Base-by-base conservation (phyloP, 2,888 invertebrate species). In the Phortica okadai region DNA sequence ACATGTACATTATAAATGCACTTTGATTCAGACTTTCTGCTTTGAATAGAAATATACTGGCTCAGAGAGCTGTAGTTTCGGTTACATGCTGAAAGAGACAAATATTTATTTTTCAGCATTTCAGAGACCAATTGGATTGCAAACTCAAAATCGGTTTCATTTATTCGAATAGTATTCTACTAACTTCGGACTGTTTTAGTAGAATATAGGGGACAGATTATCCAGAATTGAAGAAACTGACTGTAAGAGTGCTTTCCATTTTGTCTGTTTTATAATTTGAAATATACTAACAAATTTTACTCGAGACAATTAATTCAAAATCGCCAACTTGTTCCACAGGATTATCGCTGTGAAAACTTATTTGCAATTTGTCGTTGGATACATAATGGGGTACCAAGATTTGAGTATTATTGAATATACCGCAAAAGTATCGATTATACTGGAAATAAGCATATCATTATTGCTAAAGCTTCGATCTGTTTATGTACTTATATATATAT, bases 1-100 rank as follows among this genome's bases (percentile, higher is more conserved):
- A 95, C 94, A 1, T 92, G 92, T 62, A 98, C 95, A 2, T 93
- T 92, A 5, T 95, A 93, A 74, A 91, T 91, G 87, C 97, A 98
- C 8, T 62, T 56, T 8, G 42, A 2, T 0, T 0, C 90, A 81
- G 0, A 2, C 0, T 0, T 58, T 64, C 0, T 8, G 50, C 5
- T 11, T 11, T n/a, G 5, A 54, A 58, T 59, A 0, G 62, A 0
- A 6, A 87, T 59, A 0, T 0, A 6, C 42, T 96, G 97, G 84
- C 94, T 94, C 4, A 92, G 86, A 0, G 92, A 93, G 0, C 94
- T 94, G 84, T 94, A 96, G 93, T 92, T 90, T 92, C 93, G 79
- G 81, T 89, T 88, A 73, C 91, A 91, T 10, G 64, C 90, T 91
- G 67, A 59, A 81, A 79, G 59, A 21, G 6, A 25, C 74, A 45